Base-by-base conservation (phyloP, 1,140 invertebrate genomes). In the Triops cancriformis region DNA sequence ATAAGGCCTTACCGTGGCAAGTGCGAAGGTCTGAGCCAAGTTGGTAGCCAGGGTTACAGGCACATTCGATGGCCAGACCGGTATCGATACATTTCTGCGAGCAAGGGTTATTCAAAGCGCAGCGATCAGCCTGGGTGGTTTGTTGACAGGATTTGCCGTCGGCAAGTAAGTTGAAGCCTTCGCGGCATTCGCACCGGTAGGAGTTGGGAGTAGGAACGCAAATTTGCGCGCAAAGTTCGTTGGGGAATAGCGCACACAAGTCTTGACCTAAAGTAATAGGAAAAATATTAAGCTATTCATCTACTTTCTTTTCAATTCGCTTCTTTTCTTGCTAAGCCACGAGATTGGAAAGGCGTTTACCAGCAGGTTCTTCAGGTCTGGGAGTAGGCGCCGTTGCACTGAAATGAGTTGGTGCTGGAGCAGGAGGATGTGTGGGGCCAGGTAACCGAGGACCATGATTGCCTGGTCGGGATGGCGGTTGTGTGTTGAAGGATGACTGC, bases 101-200 rank as follows among this genome's bases (percentile, higher is more conserved):
- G 82, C 91, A 92, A 0, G 89, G 89, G 80, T 91, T 91, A 26
- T 87, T 87, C 2, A 84, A 83, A 76, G 85, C 85, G 81, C 89
- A 90, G 80, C 77, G 72, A 12, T 78, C 77, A 45, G 26, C 23
- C 31, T 78, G 77, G 9, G 77, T 74, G 12, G 77, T 42, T 74
- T 78, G 85, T 83, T 84, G 84, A 81, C 91, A 93, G 5, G 90
- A 89, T 81, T 88, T 89, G 73, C 88, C 88, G 82, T 93, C 91
- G 28, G 87, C 83, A 80, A 88, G 86, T 5, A 93, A 84, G 77
- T 88, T 87, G 81, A 89, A 94, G 6, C 93, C 93, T 79, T 89
- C 84, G 26, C 88, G 85, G 83, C 93, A 95, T 43, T 88, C 86
- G 83, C 93, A 95, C 76, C 85, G 87, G 83, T 90, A 95, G 0